Evolutionary conservation across 2,888 invertebrate genomes (phyloP).

Genomic region (Ichneumon xanthorius): DNA sequence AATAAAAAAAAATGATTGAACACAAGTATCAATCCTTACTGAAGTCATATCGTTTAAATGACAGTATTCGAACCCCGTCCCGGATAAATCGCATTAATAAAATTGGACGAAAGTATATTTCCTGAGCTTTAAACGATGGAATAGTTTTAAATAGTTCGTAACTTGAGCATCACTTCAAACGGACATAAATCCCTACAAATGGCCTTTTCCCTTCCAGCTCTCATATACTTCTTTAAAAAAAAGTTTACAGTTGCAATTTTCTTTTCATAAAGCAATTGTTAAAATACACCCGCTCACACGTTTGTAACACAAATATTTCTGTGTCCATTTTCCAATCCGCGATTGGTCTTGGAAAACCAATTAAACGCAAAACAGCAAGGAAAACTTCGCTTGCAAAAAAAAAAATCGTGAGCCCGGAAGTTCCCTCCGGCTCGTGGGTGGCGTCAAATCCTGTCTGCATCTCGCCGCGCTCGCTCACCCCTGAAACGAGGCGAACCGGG

Average conservation of each 20-base stretch:
- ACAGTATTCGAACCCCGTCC: background rate
- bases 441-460: constrained; percentile 21
- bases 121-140: background rate
- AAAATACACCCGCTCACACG: too few relatives aligned
- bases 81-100: background rate
- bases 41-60: background rate
- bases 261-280: background rate
- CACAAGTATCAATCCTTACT: background rate
- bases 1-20: background rate
- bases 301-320: background rate
- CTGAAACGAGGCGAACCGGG: constrained; percentile 25
- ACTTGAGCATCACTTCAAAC: background rate
- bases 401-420: background rate
- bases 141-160: background rate
- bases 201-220: background rate
- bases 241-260: background rate
- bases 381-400: background rate
- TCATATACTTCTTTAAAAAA: background rate
- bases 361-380: background rate
- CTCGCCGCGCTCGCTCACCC: constrained; percentile 17
- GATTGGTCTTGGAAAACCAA: background rate
- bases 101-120: background rate
- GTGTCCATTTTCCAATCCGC: background rate
- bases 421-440: background rate
- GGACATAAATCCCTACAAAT: background rate